phyloP scores from a whole-genome alignment of 2,113 vertebrate species.

The Pleuronectes platessa region DNA sequence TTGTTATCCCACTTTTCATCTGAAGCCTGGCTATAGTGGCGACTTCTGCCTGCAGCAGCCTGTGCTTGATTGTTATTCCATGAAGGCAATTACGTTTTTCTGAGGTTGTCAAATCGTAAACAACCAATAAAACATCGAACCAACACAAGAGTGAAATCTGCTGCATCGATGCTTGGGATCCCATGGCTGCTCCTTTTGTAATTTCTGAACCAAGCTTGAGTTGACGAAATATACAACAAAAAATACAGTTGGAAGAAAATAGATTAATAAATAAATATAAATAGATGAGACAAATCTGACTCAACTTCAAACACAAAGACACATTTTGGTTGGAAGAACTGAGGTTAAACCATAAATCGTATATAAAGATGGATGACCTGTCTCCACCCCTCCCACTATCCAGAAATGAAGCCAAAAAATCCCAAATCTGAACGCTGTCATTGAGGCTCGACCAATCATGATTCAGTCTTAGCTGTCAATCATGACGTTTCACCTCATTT shows the following conservation, averaged over 20 bases:
- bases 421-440: too few relatives aligned
- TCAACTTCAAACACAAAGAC: too few relatives aligned
- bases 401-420: too few relatives aligned
- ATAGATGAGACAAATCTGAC: too few relatives aligned
- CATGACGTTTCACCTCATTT: too few relatives aligned
- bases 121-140: background rate
- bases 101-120: background rate
- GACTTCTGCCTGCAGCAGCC: background rate
- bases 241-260: background rate
- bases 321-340: too few relatives aligned
- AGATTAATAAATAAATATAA: background rate
- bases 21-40: background rate
- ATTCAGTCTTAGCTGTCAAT: too few relatives aligned
- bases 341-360: too few relatives aligned
- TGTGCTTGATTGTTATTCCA: background rate
- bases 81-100: background rate
- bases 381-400: too few relatives aligned
- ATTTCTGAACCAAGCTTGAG: too few relatives aligned
- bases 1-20: background rate
- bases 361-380: too few relatives aligned
- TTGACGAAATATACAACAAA: background rate
- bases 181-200: background rate
- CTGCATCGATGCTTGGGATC: background rate
- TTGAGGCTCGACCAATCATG: too few relatives aligned
- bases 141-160: background rate